Conservation (phyloP, 2,888 invertebrate species). For the Apotomis capreana region DNA sequence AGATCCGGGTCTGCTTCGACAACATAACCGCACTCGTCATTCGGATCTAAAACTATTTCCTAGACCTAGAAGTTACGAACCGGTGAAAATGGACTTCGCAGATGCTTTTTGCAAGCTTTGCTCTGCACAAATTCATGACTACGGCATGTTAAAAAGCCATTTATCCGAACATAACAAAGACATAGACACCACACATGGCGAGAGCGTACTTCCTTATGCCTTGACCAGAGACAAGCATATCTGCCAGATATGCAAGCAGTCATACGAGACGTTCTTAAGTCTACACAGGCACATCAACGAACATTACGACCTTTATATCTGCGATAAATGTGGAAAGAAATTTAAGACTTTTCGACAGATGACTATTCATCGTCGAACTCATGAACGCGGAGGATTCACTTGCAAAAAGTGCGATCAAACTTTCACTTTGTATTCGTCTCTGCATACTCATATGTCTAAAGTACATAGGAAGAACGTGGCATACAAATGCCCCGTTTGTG, state of each 20-base stretch:
- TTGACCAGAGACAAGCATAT: slow-evolving; percentile 67
- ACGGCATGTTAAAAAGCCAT: slow-evolving; percentile 65
- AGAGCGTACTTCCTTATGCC: slow-evolving; percentile 73
- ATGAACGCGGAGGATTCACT: slow-evolving; percentile 68
- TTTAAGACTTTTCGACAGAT: slow-evolving; percentile 73
- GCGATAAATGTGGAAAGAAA: slow-evolving; percentile 76
- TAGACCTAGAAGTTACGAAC: slow-evolving; percentile 72
- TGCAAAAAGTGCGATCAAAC: slow-evolving; percentile 71
- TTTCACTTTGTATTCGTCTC: slow-evolving; percentile 63
- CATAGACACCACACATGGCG: slow-evolving; percentile 68
- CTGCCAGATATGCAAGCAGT: slow-evolving; percentile 74
- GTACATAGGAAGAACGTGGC: slow-evolving; percentile 69
- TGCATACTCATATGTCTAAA: slow-evolving; percentile 70
- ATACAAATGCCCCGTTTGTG: slow-evolving; percentile 77
- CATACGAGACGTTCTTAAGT: slow-evolving; percentile 74
- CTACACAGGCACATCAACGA: slow-evolving; percentile 78
- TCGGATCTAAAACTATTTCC: slow-evolving; percentile 57
- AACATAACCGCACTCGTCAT: slow-evolving; percentile 65
- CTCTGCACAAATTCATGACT: slow-evolving; percentile 58
- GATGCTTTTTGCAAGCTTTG: slow-evolving; percentile 68
- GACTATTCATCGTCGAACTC: slow-evolving; percentile 70
- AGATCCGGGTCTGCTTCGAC: slow-evolving; percentile 72
- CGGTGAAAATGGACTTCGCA: slow-evolving; percentile 74
- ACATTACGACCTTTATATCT: slow-evolving; percentile 74
- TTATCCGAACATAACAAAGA: slow-evolving; percentile 63